Base-by-base conservation (phyloP, 2,888 invertebrate genomes). In the Chorisops tibialis region DNA sequence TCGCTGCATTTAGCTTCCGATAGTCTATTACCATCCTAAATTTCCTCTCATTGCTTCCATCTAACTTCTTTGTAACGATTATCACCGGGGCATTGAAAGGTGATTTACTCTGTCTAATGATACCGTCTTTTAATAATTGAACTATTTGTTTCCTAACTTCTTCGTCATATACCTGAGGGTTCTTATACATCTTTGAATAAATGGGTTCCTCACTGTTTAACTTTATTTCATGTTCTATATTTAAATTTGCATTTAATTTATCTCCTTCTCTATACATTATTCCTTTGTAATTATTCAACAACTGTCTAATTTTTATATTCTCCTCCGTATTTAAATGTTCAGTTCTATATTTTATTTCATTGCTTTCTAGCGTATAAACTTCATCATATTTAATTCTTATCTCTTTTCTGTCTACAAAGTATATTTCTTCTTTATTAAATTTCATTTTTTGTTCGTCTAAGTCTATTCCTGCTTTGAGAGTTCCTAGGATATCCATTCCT, bases 131-230 rank as follows among this genome's bases (percentile, higher is more conserved):
- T 67, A 66, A 64, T 63, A 69, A 21, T 62, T 68, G 50, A 18
- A 65, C 14, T 39, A 68, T 63, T 62, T 69, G 66, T 9, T 41
- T 61, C 14, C 60, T 16, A 19, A 68, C 61, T 63, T 68, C 39
- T 14, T 39, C 39, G 24, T 24, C 24, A 69, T 74, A 75, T 71
- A 68, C 70, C 69, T 70, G 38, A 11, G 16, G 52, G 16, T 52
- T 37, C 48, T 37, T 52, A 19, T 52, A 52, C n/a, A 38, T 18
- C 38, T 52, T 52, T 14, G 16, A 37, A 21, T 41, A n/a, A 18
- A 58, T 49, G 6, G 62, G 56, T 35, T 49, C 12, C 11, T 62
- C 58, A 35, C 56, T 50, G 6, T 16, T 49, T 6, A 49, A 56
- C 11, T 47, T 35, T n/a, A 62, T 58, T 56, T 30, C 9, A 47